Base-by-base conservation (phyloP, 2,113 vertebrate genomes). In the Kryptolebias marmoratus region DNA sequence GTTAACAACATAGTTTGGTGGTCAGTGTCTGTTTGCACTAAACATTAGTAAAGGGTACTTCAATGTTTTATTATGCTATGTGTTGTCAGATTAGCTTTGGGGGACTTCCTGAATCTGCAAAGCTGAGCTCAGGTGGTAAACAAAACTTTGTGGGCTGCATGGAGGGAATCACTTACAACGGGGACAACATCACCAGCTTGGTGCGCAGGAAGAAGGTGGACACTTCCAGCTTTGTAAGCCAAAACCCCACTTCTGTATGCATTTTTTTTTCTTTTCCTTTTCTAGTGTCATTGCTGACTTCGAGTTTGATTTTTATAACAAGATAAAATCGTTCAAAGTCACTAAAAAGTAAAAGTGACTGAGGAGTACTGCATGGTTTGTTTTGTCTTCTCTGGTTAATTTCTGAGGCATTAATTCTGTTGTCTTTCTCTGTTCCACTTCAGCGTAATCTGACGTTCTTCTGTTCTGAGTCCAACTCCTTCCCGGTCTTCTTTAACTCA, bases 111-210 rank as follows among this genome's bases (percentile, higher is more conserved):
- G 92, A 94, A 53, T 97, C 96, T 14, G 94, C 95, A 1, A 99
- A 98, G 66, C 95, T 96, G 4, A 96, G 94, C 69, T 96, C 95
- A 14, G 97, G 94, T 67, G 94, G 93, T 2, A 91, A 94, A 56
- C 95, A 95, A 12, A 99, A 98, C 88, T 99, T 98, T 91, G 95
- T 96, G 73, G 98, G 98, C 79, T 99, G 98, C 71, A 97, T 99
- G 97, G 98, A 99, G 57, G 95, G 94, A 73, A 96, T 99, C 78
- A 95, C 94, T 77, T 99, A 99, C 92, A 99, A 99, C 12, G 95
- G 95, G 44, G 94, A 97, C 85, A 99, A 99, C 86, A 98, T 99
- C 79, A 99, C 98, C 6, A 97, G 94, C 83, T 94, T 99, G 58
- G 95, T 95, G 22, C 95, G 93, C 77, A 95, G 96, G 79, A 98